Evolutionary conservation across 2,797 vertebrate species (phyloP).

Genomic region (Prionace glauca): DNA sequence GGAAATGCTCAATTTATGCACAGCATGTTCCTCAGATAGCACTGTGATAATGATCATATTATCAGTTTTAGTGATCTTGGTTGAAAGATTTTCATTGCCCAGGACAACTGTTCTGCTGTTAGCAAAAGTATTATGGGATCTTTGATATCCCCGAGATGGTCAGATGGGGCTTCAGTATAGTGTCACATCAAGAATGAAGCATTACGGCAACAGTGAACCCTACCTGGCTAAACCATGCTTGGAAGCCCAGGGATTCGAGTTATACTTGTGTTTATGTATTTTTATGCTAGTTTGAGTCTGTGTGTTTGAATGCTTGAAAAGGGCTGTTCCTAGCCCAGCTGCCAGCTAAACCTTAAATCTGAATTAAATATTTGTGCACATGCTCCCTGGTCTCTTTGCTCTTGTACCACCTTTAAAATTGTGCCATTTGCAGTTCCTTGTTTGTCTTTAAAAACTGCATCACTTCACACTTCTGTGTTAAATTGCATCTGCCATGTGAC

Average conservation of each 20-base stretch:
- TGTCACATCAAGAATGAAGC: background rate
- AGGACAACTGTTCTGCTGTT: background rate
- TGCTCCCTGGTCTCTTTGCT: background rate
- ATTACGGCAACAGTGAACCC: too few species aligned
- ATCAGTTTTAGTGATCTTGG: background rate
- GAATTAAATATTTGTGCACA: background rate
- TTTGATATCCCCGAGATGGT: background rate
- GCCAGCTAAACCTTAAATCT: background rate
- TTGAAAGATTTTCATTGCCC: background rate
- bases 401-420: too few species aligned
- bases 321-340: background rate
- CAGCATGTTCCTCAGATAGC: too few species aligned
- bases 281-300: background rate
- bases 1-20: background rate
- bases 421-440: too few species aligned
- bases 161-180: too few species aligned
- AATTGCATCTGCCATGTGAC: background rate
- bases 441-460: too few species aligned
- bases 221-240: background rate
- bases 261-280: background rate
- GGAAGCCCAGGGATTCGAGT: background rate
- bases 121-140: background rate
- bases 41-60: too few species aligned
- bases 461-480: background rate
- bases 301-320: background rate